Evolutionary conservation across 2,113 vertebrate species (phyloP).

Genomic region (Anhinga anhinga): DNA sequence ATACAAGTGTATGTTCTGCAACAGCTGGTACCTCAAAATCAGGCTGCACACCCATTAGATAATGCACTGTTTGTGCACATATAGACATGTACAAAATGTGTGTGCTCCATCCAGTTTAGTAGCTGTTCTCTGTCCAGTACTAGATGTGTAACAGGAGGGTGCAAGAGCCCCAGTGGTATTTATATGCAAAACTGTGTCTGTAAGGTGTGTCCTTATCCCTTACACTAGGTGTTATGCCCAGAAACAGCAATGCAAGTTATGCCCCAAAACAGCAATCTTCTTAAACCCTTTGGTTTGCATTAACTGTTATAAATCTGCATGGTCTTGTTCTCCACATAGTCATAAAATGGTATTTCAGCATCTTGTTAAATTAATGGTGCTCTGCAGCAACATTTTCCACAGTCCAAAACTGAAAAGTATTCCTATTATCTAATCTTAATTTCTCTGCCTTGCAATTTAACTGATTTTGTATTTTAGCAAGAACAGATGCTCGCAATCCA

Average conservation of each 20-base stretch:
- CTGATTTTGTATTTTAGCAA: background rate
- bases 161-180: background rate
- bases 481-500: background rate
- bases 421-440: background rate
- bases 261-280: background rate
- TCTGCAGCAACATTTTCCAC: background rate
- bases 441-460: background rate
- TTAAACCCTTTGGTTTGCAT: background rate
- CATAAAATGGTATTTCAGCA: background rate
- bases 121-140: background rate
- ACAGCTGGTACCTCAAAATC: background rate
- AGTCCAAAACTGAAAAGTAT: background rate
- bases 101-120: background rate
- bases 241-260: background rate
- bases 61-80: background rate
- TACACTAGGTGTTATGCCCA: background rate
- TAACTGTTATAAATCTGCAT: background rate
- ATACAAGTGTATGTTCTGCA: background rate
- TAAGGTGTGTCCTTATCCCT: background rate
- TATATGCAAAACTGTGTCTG: background rate
- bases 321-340: background rate
- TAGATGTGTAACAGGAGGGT: background rate
- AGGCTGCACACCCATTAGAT: background rate
- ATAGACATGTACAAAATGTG: accelerated
- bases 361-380: background rate